Base-by-base conservation (phyloP, 2,797 vertebrate genomes). In the Chromobotia macracanthus region DNA sequence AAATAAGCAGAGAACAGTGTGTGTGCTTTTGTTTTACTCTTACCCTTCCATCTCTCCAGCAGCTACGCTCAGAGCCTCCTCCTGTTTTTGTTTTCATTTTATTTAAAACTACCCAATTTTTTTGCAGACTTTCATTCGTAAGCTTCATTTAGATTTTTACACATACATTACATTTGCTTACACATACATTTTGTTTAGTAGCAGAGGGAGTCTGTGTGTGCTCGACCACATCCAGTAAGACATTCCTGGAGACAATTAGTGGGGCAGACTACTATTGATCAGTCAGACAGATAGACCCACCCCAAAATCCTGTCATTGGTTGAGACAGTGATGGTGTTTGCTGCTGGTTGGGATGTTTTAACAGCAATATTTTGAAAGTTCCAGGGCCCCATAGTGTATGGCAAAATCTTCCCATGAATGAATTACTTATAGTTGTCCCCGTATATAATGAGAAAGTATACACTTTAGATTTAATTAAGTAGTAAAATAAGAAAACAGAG, bases 71-170 rank as follows among this genome's bases (percentile, higher is more conserved):
- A 50, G 41, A 77, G 65, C 65, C 75, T 69, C 75, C 75, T 69
- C 75, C 75, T 77, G 75, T 77, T 77, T 60, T 69, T 77, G 65
- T 77, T 69, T 77, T 77, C 65, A 31, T 60, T 55, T 75, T 77
- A 44, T 69, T 61, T 61, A 72, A 75, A 69, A 75, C 60, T 35
- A 64, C 58, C 9, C 61, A 19, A 25, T 65, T 65, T 75, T 44
- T 25, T 48, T 11, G 53, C 19, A 19, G 19, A 56, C 53, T 56
- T 55, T 55, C 19, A 65, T 21, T 50, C 60, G 61, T 53, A 44
- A 6, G 31, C 46, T 66, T 75, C 61, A 66, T 66, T 66, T 66
- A 75, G 61, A 75, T 66, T n/a, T n/a, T n/a, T n/a, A n/a, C n/a
- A n/a, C n/a, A n/a, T n/a, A n/a, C n/a, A n/a, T n/a, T n/a, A n/a